Conservation (phyloP, 2,888 invertebrate genomes). For the Coelogynopora nodosa region DNA sequence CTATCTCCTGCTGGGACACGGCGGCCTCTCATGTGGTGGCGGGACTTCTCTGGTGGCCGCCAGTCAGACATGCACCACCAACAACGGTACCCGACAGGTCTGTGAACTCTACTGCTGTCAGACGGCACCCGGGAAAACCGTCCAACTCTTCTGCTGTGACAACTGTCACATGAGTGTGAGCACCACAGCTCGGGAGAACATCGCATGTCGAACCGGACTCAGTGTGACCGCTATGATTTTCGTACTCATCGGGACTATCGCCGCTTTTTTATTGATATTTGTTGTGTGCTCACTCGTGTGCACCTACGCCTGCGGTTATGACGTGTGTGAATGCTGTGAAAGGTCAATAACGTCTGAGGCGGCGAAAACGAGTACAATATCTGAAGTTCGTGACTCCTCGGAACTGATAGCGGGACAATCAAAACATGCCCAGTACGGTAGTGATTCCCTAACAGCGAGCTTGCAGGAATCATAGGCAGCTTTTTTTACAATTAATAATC, state of each 20-base stretch:
- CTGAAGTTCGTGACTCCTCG: too few species aligned
- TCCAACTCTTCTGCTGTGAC: not conserved
- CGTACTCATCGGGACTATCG: not conserved
- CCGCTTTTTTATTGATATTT: not conserved
- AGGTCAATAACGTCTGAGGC: too few species aligned
- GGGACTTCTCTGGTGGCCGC: too few species aligned
- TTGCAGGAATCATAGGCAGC: too few species aligned
- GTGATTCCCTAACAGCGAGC: too few species aligned
- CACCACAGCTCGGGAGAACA: not conserved
- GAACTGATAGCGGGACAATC: too few species aligned
- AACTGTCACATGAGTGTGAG: not conserved
- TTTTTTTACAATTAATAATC: too few species aligned
- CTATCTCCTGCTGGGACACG: too few species aligned
- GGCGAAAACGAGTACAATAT: too few species aligned
- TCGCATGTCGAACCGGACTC: not conserved
- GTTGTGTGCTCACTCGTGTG: not conserved
- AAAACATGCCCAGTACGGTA: too few species aligned
- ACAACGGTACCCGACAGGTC: not conserved
- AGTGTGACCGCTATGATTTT: not conserved
- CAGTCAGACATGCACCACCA: too few species aligned
- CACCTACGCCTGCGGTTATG: not conserved
- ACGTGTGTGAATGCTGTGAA: not conserved
- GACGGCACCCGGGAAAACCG: not conserved
- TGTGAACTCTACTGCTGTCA: not conserved
- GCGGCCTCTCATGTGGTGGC: too few species aligned